Percentiles rank a stretch among this genome's conserved stretches.
phyloP scores from a whole-genome alignment of 2,888 invertebrate genomes.

The Agriotes lineatus region DNA sequence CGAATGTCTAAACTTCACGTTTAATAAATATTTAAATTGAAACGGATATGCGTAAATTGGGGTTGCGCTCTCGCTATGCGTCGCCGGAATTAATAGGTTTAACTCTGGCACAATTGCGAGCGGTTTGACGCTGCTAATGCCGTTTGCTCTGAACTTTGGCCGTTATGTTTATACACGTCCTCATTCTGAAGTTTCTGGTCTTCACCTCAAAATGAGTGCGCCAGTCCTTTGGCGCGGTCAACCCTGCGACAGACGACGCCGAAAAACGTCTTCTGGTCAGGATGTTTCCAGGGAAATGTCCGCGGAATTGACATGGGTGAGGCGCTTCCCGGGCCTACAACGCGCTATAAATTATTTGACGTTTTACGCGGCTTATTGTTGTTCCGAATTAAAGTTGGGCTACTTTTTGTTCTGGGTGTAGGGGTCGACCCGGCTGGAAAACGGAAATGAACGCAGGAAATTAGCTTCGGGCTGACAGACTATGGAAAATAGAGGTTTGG shows the following conservation, averaged over 20 bases:
- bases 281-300: conserved; percentile 1
- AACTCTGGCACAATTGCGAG: conserved; percentile 18
- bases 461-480: too few species aligned
- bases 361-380: neutral
- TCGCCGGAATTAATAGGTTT: conserved; percentile 24
- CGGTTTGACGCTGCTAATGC: conserved; percentile 16
- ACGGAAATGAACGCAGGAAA: neutral
- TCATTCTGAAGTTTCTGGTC: conserved; percentile 19
- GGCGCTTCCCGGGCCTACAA: too few species aligned
- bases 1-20: conserved; percentile 21
- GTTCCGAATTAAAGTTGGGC: neutral
- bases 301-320: neutral
- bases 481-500: too few species aligned
- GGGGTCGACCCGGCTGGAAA: neutral
- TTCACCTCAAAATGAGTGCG: conserved; percentile 19
- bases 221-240: conserved; percentile 13
- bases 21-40: conserved; percentile 32
- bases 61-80: conserved; percentile 23
- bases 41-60: conserved; percentile 27
- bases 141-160: conserved; percentile 22
- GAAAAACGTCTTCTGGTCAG: neutral
- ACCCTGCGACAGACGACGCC: neutral
- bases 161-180: conserved; percentile 24
- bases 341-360: neutral
- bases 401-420: neutral